A percentile compares a stretch with the other conserved stretches of the same genome.
Conservation (phyloP, 2,888 invertebrate genomes). For the Agriotes lineatus region DNA sequence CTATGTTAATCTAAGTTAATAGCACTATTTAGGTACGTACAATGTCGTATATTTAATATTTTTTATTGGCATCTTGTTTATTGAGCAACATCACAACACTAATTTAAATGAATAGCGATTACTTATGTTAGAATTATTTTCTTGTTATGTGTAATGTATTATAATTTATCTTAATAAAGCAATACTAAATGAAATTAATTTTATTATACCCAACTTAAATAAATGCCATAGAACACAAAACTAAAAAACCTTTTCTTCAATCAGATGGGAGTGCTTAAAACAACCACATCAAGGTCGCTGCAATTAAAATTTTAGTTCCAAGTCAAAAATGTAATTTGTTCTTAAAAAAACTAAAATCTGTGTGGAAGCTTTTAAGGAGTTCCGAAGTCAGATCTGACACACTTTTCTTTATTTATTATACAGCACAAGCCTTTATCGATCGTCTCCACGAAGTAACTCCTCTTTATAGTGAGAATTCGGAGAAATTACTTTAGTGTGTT, state of each 20-base stretch:
- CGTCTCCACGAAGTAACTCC: not conserved
- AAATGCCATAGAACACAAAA: not conserved
- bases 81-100: slow-evolving; percentile 2
- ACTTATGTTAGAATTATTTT: slow-evolving; percentile 20
- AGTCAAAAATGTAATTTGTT: too few species aligned
- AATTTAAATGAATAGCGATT: not conserved
- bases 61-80: slow-evolving; percentile 20
- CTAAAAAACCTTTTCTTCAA: too few species aligned
- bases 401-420: slow-evolving; percentile 9
- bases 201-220: not conserved
- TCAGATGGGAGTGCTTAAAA: too few species aligned
- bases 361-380: too few species aligned
- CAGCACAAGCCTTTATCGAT: slow-evolving; percentile 6
- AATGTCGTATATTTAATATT: not conserved
- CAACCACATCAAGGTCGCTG: too few species aligned
- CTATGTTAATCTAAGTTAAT: slow-evolving; percentile 7
- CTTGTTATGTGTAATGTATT: slow-evolving; percentile 22
- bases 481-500: slow-evolving; percentile 1
- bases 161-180: slow-evolving; percentile 20
- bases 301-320: too few species aligned
- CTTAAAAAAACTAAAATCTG: too few species aligned
- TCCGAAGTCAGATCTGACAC: not conserved
- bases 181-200: slow-evolving; percentile 3
- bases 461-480: not conserved
- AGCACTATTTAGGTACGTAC: slow-evolving; percentile 10